Base-by-base conservation (phyloP, 2,888 invertebrate genomes). In the Cantharis rustica region DNA sequence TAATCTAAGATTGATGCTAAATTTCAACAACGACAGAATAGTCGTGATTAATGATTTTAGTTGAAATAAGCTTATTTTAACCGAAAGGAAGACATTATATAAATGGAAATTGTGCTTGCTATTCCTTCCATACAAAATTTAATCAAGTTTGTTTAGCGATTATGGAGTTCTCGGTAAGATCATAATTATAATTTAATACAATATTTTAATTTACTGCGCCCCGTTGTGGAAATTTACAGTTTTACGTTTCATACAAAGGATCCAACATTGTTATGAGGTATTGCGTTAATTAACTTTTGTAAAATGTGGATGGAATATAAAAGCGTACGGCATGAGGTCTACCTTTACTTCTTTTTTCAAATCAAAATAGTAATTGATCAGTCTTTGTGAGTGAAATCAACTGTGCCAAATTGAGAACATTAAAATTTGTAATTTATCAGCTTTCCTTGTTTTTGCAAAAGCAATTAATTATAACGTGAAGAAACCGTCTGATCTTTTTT, bases 361-460 rank as follows among this genome's bases (percentile, higher is more conserved):
- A 23, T 66, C 63, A 27, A 62, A 16, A 23, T 27, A 63, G 71
- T 71, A 68, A 63, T 77, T 71, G 70, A 69, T 72, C 47, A 61
- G 69, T 64, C 68, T 75, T 73, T 75, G 76, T 83, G 83, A 83
- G 82, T 82, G 82, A 81, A 79, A 81, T 83, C 84, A 82, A 82
- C 83, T 75, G 78, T 79, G 77, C 77, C 80, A 80, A 76, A 79
- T 82, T 82, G 81, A 81, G 81, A 80, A 81, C 82, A 81, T 83
- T 83, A 82, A 84, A 84, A 82, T 80, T 80, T 77, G 81, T 81
- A 82, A 84, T 84, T 83, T 83, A 84, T 84, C 82, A 83, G 82
- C 80, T 82, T 80, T 79, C 79, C 80, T 76, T 77, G 82, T 82
- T 84, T 83, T 84, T 83, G 81, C 81, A 81, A 80, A 78, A 77